These are phyloP conservation scores for Heteropelma amictum DNA, from an alignment of 2,888 invertebrate species.

Conservation along the genomic window DNA sequence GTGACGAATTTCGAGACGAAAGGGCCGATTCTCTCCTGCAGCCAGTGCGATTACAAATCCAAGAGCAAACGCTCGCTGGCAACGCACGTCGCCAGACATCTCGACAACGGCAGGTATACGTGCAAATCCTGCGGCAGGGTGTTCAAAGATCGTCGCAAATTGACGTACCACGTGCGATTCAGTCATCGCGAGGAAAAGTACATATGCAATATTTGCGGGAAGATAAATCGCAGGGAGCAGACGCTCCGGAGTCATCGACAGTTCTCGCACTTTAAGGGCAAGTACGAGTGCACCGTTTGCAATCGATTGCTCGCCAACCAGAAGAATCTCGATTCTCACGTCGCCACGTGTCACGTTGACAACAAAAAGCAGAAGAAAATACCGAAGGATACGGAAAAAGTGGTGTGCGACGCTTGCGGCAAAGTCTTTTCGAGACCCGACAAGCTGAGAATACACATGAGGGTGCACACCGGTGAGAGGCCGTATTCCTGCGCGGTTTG, in stretches of 20 bases:
- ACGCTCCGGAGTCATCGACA: slow-evolving; percentile 72
- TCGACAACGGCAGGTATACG: not conserved
- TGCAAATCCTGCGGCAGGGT: slow-evolving; percentile 55
- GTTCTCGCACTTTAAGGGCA: slow-evolving; percentile 73
- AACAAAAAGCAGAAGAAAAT: not conserved
- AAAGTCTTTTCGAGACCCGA: slow-evolving; percentile 72
- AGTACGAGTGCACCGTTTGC: slow-evolving; percentile 73
- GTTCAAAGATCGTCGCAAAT: slow-evolving; percentile 49
- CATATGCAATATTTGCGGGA: slow-evolving; percentile 70
- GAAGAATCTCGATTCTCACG: slow-evolving; percentile 77
- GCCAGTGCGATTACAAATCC: slow-evolving; percentile 61
- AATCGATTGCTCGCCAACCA: slow-evolving; percentile 76
- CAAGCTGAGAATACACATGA: slow-evolving; percentile 71
- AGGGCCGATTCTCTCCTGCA: slow-evolving; percentile 56
- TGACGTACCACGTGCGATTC: slow-evolving; percentile 57
- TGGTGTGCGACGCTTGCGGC: slow-evolving; percentile 75
- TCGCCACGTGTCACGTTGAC: slow-evolving; percentile 69
- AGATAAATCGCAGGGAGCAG: slow-evolving; percentile 69
- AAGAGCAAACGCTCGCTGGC: slow-evolving; percentile 56
- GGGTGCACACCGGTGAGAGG: slow-evolving; percentile 72
- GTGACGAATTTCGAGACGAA: not conserved
- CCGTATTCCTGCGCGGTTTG: slow-evolving; percentile 73
- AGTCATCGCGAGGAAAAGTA: slow-evolving; percentile 52
- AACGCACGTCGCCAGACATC: slow-evolving; percentile 52
- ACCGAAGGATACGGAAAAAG: slow-evolving; percentile 64